phyloP scores from a whole-genome alignment of 23 tunicate species.

The Clavelina lepadiformis region DNA sequence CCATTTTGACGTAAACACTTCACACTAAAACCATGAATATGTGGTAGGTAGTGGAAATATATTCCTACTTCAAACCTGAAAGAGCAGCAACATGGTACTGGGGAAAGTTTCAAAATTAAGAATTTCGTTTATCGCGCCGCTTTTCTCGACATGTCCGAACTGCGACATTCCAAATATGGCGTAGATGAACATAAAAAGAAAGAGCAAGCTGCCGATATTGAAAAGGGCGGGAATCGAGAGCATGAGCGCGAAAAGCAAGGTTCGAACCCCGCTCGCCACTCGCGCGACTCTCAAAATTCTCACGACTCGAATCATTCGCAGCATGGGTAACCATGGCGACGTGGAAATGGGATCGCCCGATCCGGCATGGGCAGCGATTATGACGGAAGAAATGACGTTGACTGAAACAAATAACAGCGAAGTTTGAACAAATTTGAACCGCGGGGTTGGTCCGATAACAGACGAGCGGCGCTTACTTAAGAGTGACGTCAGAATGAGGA shows the following conservation, averaged over 20 bases:
- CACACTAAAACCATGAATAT: not conserved
- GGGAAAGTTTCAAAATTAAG: constrained; percentile 84
- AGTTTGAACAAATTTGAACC: no score
- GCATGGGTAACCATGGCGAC: constrained; percentile 87
- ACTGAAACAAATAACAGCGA: no score
- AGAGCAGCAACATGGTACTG: constrained; percentile 66
- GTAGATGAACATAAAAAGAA: constrained; percentile 74
- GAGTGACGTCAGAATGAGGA: constrained; percentile 45
- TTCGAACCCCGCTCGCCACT: constrained; percentile 77
- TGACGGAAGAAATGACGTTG: constrained; percentile 36
- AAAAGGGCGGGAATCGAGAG: constrained; percentile 81
- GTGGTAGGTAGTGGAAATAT: not conserved
- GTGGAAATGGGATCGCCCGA: constrained; percentile 9
- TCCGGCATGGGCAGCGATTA: constrained; percentile 2
- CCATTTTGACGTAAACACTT: no score
- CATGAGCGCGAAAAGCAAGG: constrained; percentile 75
- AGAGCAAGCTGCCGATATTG: constrained; percentile 67
- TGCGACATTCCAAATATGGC: constrained; percentile 91
- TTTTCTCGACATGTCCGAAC: constrained; percentile 55
- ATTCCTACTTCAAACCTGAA: constrained; percentile 42
- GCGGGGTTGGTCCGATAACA: no score
- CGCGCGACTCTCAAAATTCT: constrained; percentile 75
- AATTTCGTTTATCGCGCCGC: constrained; percentile 63
- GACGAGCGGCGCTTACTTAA: constrained; percentile 44
- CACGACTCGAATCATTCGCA: constrained; percentile 71